Evolutionary conservation across 2,888 invertebrate genomes (phyloP).

Genomic region (Acleris holmiana): DNA sequence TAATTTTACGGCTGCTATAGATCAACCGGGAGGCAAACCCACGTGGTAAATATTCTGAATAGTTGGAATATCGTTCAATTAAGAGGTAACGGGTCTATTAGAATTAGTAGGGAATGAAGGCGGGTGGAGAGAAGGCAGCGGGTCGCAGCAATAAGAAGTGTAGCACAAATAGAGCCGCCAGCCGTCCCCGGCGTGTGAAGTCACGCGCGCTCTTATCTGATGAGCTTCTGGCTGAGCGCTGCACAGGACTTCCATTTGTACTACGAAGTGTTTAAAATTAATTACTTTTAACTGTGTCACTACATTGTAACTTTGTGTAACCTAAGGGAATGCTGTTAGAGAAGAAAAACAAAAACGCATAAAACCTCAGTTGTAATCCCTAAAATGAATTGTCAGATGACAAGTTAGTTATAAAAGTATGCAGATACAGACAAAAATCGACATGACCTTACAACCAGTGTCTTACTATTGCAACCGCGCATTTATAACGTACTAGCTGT

Average conservation of each 20-base stretch:
- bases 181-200: slow-evolving; percentile 52
- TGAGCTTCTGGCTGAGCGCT: slow-evolving; percentile 49
- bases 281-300: slow-evolving; percentile 4
- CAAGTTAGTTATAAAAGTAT: too few species aligned
- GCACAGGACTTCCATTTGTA: slow-evolving; percentile 29
- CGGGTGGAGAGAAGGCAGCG: slow-evolving; percentile 27
- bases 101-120: slow-evolving; percentile 24
- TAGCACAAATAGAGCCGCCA: slow-evolving; percentile 42
- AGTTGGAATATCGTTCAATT: slow-evolving; percentile 41
- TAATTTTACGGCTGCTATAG: slow-evolving; percentile 59
- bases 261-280: slow-evolving; percentile 31
- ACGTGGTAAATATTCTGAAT: slow-evolving; percentile 46
- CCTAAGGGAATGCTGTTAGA: too few species aligned
- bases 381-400: too few species aligned
- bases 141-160: slow-evolving; percentile 52
- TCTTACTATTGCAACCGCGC: too few species aligned
- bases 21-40: slow-evolving; percentile 49
- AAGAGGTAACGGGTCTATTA: slow-evolving; percentile 40
- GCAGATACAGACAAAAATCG: too few species aligned
- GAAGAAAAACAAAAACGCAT: too few species aligned
- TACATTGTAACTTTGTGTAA: neutral
- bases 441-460: too few species aligned
- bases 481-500: too few species aligned
- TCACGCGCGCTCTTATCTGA: slow-evolving; percentile 59
- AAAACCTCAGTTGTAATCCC: too few species aligned